Evolutionary conservation across 2,113 vertebrate species (phyloP), one percentile per base, ranked within the genome.

Genomic region (Poeciliopsis prolifica): DNA sequence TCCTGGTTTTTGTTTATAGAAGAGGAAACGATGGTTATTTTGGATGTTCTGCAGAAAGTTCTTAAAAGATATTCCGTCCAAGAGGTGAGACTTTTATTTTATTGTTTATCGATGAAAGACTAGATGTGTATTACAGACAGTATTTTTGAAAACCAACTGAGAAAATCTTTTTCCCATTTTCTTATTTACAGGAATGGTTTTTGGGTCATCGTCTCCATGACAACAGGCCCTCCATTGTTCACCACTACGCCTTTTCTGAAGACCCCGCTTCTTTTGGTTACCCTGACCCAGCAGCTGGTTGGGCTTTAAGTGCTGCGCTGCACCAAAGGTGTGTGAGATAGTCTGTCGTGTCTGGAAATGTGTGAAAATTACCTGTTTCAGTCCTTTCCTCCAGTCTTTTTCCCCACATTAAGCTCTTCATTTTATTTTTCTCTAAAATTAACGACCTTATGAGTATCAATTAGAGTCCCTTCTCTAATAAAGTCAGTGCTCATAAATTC

Each of bases 231-330:
- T 97, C 96, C 65, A 97, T 99, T 85, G 97, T 97, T 89, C 97
- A 97, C 92, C 97, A 98, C 91, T 97, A 97, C 30, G 96, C 96
- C 82, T 98, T 99, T 91, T 96, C 96, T 64, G 96, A 98, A 89
- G 95, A 97, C 83, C 95, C 96, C 74, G 64, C 83, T 12, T 86
- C 88, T 75, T 99, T 99, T 81, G 95, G 95, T 84, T 99, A 96
- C 90, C 97, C 97, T 33, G 97, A 98, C 87, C 96, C 97, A 77
- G 93, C 96, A 78, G 96, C 96, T 68, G 96, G 97, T 81, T 98
- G 97, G 97, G 96, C 95, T 61, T 92, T 98, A 70, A 98, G 96
- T 78, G 90, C 92, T 3, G 93, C 95, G 0, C 95, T 98, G 70
- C 91, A 96, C 65, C 96, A 94, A 82, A 96, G 96, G 97, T 98